Percentiles rank a stretch among this genome's conserved stretches.
Evolutionary conservation across 2,797 vertebrate species (phyloP).

Genomic region (Danio choprae): DNA sequence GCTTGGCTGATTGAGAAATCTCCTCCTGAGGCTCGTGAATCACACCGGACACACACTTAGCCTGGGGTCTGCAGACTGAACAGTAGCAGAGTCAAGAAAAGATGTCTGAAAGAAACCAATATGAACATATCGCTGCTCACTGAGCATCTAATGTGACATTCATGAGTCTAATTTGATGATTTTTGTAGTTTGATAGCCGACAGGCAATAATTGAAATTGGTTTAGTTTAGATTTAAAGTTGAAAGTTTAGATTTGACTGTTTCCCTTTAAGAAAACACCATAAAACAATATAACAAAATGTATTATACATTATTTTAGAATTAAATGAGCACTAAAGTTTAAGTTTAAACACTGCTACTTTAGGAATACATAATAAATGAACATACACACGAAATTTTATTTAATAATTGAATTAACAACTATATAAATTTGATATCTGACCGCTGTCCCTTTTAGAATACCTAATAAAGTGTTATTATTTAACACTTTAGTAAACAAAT

Average conservation of each 20-base stretch:
- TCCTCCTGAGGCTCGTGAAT: constrained; percentile 36
- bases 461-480: neutral
- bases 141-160: neutral
- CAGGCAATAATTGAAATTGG: neutral
- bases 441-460: neutral
- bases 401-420: neutral
- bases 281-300: neutral
- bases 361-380: neutral
- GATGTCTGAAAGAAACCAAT: neutral
- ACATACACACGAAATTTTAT: neutral
- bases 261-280: constrained; percentile 3
- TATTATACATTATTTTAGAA: neutral
- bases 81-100: constrained; percentile 9
- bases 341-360: no score
- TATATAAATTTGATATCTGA: neutral
- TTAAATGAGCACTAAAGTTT: neutral
- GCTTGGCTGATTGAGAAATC: constrained; percentile 42
- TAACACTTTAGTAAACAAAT: no score
- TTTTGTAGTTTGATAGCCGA: neutral
- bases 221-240: no score
- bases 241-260: neutral
- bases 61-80: neutral
- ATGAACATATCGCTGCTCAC: neutral
- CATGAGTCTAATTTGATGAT: neutral
- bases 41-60: constrained; percentile 42